These are phyloP conservation scores for Grantiella picta DNA, from an alignment of 2,113 vertebrate genomes.

Conservation along the genomic window DNA sequence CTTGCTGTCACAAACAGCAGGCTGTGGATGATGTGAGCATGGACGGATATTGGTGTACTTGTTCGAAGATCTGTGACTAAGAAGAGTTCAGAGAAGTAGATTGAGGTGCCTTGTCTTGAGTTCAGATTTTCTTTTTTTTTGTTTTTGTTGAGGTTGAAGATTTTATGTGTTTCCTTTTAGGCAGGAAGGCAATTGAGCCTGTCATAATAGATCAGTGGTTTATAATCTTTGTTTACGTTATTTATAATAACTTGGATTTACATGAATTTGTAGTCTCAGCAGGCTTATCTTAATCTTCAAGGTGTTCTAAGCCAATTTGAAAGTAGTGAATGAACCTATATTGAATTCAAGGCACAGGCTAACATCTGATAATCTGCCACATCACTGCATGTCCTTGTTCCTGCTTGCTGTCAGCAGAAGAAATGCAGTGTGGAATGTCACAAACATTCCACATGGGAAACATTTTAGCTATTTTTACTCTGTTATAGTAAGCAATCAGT, in stretches of 20 bases:
- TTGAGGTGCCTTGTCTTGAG: not conserved
- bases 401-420: not conserved
- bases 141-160: not conserved
- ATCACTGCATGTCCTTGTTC: not conserved
- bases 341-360: not conserved
- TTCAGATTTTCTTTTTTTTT: not conserved
- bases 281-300: not conserved
- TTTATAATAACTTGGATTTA: not conserved
- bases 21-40: not conserved
- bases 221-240: not conserved
- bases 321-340: not conserved
- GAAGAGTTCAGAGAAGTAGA: not conserved
- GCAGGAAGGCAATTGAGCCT: not conserved
- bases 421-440: not conserved
- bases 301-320: not conserved
- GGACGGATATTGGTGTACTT: not conserved
- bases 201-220: not conserved
- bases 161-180: not conserved
- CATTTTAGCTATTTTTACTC: not conserved
- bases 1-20: not conserved
- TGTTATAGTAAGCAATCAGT: not conserved
- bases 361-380: not conserved
- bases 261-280: not conserved
- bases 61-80: not conserved
- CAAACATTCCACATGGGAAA: not conserved